phyloP scores from a whole-genome alignment of 2,113 vertebrate species.

The Pantherophis guttatus region DNA sequence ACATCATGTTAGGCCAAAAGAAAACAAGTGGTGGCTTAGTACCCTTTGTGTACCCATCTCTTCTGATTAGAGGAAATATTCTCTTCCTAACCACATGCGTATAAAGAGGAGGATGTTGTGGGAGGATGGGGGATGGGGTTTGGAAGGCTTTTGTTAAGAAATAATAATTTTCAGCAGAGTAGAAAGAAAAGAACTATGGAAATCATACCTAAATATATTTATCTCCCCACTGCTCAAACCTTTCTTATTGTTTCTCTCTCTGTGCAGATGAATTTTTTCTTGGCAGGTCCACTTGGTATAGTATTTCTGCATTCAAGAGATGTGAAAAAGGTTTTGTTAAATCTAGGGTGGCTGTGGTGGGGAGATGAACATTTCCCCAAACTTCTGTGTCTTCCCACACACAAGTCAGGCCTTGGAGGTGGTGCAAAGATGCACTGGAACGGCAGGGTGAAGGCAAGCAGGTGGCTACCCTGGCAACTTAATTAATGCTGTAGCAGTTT shows the following conservation, averaged over 20 bases:
- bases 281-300: background rate
- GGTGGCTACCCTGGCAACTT: slow-evolving; percentile 19
- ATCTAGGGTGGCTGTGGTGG: background rate
- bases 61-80: background rate
- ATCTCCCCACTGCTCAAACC: background rate
- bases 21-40: background rate
- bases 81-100: background rate
- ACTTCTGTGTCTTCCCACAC: slow-evolving; percentile 9
- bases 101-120: background rate
- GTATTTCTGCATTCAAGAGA: background rate
- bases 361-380: background rate
- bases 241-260: background rate
- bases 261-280: background rate
- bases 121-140: background rate
- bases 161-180: background rate
- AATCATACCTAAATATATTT: background rate
- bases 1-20: background rate
- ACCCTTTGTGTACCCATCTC: background rate
- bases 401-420: background rate
- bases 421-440: background rate
- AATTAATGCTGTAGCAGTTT: slow-evolving; percentile 10
- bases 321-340: background rate
- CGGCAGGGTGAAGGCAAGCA: background rate
- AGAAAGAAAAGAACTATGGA: background rate
- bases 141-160: background rate